A percentile compares a stretch with the other conserved stretches of the same genome.
Evolutionary conservation across 1,140 invertebrate species (phyloP).

Genomic region (Neodiprion virginianus): DNA sequence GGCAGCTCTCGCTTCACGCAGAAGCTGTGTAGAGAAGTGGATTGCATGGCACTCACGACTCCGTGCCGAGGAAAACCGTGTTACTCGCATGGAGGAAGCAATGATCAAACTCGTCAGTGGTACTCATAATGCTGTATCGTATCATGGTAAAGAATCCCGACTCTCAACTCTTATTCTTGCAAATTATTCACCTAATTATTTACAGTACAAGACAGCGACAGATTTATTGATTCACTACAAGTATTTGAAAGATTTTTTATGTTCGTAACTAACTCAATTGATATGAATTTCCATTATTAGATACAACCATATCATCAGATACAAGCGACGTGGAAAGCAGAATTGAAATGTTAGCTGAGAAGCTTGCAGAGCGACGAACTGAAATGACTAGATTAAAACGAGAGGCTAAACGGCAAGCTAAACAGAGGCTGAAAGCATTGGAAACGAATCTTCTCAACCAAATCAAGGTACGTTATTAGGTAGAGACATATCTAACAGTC

Average conservation of each 20-base stretch:
- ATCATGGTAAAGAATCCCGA: conserved; percentile 45
- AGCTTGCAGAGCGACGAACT: conserved; percentile 51
- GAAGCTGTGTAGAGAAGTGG: conserved; percentile 59
- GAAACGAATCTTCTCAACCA: conserved; percentile 57
- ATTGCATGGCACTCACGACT: conserved; percentile 58
- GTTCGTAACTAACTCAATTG: no score
- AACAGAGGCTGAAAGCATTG: conserved; percentile 51
- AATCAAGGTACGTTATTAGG: conserved; percentile 49
- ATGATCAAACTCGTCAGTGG: conserved; percentile 55
- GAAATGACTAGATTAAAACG: conserved; percentile 56
- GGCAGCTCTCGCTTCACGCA: conserved; percentile 53
- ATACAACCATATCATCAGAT: conserved; percentile 57
- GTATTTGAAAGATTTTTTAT: no score
- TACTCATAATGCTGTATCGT: conserved; percentile 51
- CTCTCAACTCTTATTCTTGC: background rate
- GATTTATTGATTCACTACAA: background rate
- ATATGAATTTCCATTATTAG: conserved; percentile 31
- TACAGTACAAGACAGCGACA: background rate
- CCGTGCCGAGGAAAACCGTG: conserved; percentile 53
- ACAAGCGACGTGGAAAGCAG: conserved; percentile 58
- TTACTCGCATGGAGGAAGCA: conserved; percentile 57
- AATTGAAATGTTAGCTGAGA: conserved; percentile 54
- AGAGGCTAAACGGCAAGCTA: conserved; percentile 53
- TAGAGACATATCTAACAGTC: background rate
- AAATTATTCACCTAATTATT: background rate